phyloP scores from a whole-genome alignment of 1,140 invertebrate species.

The Heliconius melpomene region DNA sequence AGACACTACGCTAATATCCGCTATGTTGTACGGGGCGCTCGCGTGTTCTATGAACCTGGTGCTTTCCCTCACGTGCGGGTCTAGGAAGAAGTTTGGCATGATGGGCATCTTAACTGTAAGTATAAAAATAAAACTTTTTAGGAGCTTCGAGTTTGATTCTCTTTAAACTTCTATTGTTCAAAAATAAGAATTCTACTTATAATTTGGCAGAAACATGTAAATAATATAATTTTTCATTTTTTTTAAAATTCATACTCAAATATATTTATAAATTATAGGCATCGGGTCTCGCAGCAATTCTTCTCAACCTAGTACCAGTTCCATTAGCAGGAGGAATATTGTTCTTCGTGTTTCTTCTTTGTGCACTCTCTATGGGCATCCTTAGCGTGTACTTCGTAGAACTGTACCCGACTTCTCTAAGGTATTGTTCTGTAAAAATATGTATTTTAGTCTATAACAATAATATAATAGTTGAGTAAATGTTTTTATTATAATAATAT shows the following conservation, averaged over 20 bases:
- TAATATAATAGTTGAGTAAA: too few relatives aligned
- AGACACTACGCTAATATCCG: slow-evolving; percentile 68
- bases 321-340: slow-evolving; percentile 71
- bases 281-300: slow-evolving; percentile 57
- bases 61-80: slow-evolving; percentile 65
- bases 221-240: background rate
- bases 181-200: too few relatives aligned
- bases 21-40: slow-evolving; percentile 69
- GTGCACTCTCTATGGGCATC: slow-evolving; percentile 71
- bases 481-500: too few relatives aligned
- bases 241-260: background rate
- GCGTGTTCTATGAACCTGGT: slow-evolving; percentile 66
- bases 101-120: slow-evolving; percentile 56
- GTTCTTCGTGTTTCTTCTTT: slow-evolving; percentile 72
- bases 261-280: background rate
- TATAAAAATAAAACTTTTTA: background rate
- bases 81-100: slow-evolving; percentile 64
- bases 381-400: slow-evolving; percentile 76
- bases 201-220: too few relatives aligned
- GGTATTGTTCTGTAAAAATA: slow-evolving; percentile 45
- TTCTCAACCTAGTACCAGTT: slow-evolving; percentile 59
- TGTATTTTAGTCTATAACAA: background rate
- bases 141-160: too few relatives aligned
- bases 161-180: too few relatives aligned
- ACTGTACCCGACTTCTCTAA: slow-evolving; percentile 71